A percentile compares a stretch with the other conserved stretches of the same genome.
phyloP scores from a whole-genome alignment of 1,140 invertebrate species.

The Scylla paramamosain region DNA sequence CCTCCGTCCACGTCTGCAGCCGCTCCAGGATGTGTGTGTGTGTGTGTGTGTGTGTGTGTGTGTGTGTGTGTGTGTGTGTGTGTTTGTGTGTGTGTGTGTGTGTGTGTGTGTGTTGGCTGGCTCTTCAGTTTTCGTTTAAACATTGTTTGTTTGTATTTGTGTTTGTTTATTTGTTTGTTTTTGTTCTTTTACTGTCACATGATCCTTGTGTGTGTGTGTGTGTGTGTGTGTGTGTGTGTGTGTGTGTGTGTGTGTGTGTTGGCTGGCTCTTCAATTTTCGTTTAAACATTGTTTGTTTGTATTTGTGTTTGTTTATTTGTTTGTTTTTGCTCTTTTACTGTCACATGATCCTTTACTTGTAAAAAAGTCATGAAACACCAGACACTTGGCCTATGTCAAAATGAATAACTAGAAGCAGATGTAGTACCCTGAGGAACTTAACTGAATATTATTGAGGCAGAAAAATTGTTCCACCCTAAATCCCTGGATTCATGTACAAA shows the following conservation, averaged over 20 bases:
- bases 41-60: constrained; percentile 6
- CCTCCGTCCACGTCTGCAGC: no score
- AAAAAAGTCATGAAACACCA: background rate
- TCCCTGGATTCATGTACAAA: background rate
- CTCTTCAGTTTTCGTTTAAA: background rate
- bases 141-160: background rate
- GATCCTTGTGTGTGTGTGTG: background rate
- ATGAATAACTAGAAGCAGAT: constrained; percentile 4
- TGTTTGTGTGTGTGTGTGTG: no score
- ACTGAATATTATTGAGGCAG: background rate
- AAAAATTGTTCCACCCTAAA: background rate
- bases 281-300: background rate
- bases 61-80: no score
- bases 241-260: background rate
- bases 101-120: background rate
- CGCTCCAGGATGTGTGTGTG: no score
- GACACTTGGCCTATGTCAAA: background rate
- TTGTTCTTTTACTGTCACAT: background rate
- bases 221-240: constrained; percentile 6
- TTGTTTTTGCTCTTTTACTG: background rate
- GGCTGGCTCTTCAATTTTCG: background rate
- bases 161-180: background rate
- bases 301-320: constrained; percentile 24
- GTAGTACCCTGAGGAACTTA: background rate
- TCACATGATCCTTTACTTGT: background rate